A percentile compares a stretch with the other conserved stretches of the same genome.
Evolutionary conservation across 2,113 vertebrate genomes (phyloP).

Genomic region (Formicarius rufipectus): DNA sequence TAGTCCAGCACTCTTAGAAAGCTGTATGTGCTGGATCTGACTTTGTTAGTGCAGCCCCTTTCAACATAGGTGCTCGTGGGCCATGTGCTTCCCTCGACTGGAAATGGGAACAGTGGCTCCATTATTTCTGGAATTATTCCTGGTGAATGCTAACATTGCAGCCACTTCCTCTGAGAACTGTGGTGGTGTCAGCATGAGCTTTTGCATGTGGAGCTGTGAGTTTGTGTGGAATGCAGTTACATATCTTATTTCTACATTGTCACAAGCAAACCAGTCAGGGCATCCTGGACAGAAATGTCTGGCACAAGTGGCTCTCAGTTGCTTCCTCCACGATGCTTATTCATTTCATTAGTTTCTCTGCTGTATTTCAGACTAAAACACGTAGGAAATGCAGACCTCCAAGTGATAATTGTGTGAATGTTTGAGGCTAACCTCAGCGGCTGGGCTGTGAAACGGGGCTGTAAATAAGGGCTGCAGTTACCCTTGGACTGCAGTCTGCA

Average conservation of each 20-base stretch:
- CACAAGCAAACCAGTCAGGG: neutral
- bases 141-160: slow-evolving; percentile 6
- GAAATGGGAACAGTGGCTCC: slow-evolving; percentile 5
- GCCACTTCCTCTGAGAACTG: slow-evolving; percentile 3
- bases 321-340: neutral
- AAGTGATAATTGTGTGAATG: neutral
- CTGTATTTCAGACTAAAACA: neutral
- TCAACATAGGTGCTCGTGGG: neutral
- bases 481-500: neutral
- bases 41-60: neutral
- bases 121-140: slow-evolving; percentile 26
- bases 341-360: neutral
- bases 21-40: neutral
- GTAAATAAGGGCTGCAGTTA: neutral
- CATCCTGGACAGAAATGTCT: neutral
- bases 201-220: neutral
- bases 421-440: neutral
- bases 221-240: neutral
- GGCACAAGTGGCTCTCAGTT: neutral
- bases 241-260: neutral
- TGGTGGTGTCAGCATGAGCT: neutral
- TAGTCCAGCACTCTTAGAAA: neutral
- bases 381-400: neutral
- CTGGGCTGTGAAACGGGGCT: neutral
- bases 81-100: neutral